Base-by-base conservation (phyloP, 2,797 vertebrate species). In the Champsocephalus esox region DNA sequence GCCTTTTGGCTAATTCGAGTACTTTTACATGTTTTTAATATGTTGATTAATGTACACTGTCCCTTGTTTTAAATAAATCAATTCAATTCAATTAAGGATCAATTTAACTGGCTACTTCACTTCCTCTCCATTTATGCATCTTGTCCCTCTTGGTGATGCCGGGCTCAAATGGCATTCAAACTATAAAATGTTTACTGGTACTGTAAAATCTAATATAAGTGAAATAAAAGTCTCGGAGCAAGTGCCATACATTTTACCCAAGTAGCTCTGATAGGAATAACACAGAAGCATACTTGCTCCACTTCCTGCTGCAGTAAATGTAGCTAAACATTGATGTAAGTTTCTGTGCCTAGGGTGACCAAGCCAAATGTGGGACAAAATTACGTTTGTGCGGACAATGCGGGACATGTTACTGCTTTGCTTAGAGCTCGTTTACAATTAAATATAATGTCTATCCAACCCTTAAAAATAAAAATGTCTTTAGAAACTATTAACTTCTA, bases 81-180 rank as follows among this genome's bases (percentile, higher is more conserved):
- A 24, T 24, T 24, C 24, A 24, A 24, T 24, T 24, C 24, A 3
- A 24, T 89, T 75, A 84, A 62, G 49, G 55, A 82, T 67, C 66
- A 79, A 79, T 85, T 85, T 72, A 52, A 10, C 49, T 4, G 67
- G 68, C 69, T 76, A 41, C 63, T 77, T 84, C 51, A 63, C 75
- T 80, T 86, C 82, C 70, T 83, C 52, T 81, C 73, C 70, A 77
- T 82, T 80, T 80, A 48, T 58, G 32, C 17, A 45, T 66, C 59
- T 62, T 56, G 49, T 55, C 44, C 11, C 58, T 45, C n/a, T 14
- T 72, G 54, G 73, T 83, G 73, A 83, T 78, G 71, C 48, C 3
- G 12, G 55, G 69, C 56, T 75, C 34, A 50, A 56, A 14, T 56
- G 55, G 52, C 69, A 74, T 21, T 58, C 67, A 68, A 80, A 61